A percentile compares a stretch with the other conserved stretches of the same genome.
Evolutionary conservation across 1,140 invertebrate species (phyloP).

Genomic region (Drosophila sulfurigaster): DNA sequence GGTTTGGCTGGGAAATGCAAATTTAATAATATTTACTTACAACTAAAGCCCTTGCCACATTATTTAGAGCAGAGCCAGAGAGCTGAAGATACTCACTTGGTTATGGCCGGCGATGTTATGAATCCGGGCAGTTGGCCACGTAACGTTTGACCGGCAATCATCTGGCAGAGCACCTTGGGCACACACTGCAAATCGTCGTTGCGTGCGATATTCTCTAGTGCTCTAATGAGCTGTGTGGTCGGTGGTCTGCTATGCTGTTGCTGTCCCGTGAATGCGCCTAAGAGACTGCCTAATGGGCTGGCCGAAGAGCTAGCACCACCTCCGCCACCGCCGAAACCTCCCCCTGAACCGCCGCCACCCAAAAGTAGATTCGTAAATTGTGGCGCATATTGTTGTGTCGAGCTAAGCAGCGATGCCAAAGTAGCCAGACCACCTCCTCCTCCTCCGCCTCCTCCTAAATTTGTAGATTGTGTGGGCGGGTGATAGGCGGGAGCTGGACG

Average conservation of each 20-base stretch:
- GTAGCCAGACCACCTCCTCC: slow-evolving; percentile 64
- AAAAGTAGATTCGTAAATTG: slow-evolving; percentile 82
- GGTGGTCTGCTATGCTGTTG: slow-evolving; percentile 54
- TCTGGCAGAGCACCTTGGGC: slow-evolving; percentile 91
- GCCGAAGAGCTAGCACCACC: slow-evolving; percentile 40
- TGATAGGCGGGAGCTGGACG: slow-evolving; percentile 38
- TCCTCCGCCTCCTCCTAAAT: slow-evolving; percentile 8
- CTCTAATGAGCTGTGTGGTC: slow-evolving; percentile 85
- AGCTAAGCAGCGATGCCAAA: slow-evolving; percentile 69
- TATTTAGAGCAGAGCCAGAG: slow-evolving; percentile 13
- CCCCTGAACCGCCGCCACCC: slow-evolving; percentile 56
- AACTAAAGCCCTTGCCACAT: slow-evolving; percentile 58
- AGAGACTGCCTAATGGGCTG: slow-evolving; percentile 72
- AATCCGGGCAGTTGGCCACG: slow-evolving; percentile 86
- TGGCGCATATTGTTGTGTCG: slow-evolving; percentile 78
- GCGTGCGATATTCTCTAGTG: slow-evolving; percentile 89
- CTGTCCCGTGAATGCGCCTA: slow-evolving; percentile 63
- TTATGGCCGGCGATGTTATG: slow-evolving; percentile 88
- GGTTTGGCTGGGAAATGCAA: slow-evolving; percentile 67
- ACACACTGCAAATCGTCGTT: slow-evolving; percentile 92
- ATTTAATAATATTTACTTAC: slow-evolving; percentile 76
- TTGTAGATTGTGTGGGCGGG: slow-evolving; percentile 44
- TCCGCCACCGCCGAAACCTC: slow-evolving; percentile 20
- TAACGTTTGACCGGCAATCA: slow-evolving; percentile 87
- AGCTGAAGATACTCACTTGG: slow-evolving; percentile 87